phyloP scores from a whole-genome alignment of 2,888 invertebrate species.

The Steinernema carpocapsae region DNA sequence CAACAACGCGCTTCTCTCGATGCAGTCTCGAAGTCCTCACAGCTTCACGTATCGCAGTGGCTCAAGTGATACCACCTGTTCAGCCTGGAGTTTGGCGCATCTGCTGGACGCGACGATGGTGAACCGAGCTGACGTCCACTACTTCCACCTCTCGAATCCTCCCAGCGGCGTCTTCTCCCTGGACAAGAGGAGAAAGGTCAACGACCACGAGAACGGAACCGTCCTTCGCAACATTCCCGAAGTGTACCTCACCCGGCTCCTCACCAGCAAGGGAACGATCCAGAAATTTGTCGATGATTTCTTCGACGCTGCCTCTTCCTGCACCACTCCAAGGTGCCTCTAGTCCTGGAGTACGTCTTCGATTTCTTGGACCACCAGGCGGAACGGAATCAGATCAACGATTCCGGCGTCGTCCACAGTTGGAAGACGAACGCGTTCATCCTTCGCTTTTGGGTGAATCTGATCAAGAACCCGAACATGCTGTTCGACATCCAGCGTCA shows the following conservation, averaged over 20 bases:
- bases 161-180: slow-evolving; percentile 38
- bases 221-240: slow-evolving; percentile 78
- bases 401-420: slow-evolving; percentile 59
- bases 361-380: slow-evolving; percentile 92
- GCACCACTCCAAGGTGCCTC: slow-evolving; percentile 82
- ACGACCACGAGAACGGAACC: not conserved
- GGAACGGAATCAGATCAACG: slow-evolving; percentile 74
- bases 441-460: slow-evolving; percentile 92
- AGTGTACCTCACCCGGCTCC: slow-evolving; percentile 84
- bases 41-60: slow-evolving; percentile 45
- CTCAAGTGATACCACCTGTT: slow-evolving; percentile 51
- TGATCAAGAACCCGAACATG: slow-evolving; percentile 94
- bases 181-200: slow-evolving; percentile 32
- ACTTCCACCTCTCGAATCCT: slow-evolving; percentile 53
- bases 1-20: slow-evolving; percentile 49
- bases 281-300: slow-evolving; percentile 99
- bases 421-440: slow-evolving; percentile 77
- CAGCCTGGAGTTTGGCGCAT: slow-evolving; percentile 54
- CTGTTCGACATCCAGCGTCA: slow-evolving; percentile 95
- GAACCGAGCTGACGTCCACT: slow-evolving; percentile 40
- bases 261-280: slow-evolving; percentile 86
- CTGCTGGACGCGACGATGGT: slow-evolving; percentile 43
- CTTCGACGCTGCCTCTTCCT: slow-evolving; percentile 90
- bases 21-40: slow-evolving; percentile 44
- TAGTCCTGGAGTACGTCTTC: slow-evolving; percentile 92